Evolutionary conservation across 2,888 invertebrate genomes (phyloP), one percentile per base, ranked within the genome.

Genomic region (Thymelicus acteon): DNA sequence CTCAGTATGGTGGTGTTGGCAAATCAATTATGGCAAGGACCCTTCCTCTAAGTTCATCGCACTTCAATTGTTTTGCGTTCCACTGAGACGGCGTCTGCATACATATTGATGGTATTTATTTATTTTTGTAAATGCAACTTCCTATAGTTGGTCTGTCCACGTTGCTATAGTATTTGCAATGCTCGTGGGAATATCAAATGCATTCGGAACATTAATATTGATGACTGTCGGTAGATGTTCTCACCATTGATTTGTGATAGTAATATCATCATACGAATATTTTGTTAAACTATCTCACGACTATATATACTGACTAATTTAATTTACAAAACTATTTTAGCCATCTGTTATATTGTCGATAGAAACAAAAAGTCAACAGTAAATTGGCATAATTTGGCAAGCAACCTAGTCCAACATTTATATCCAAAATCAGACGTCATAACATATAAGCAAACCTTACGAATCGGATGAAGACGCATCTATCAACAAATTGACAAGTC

Each of bases 31-130:
- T 82, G 85, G 86, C 88, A 85, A 86, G 87, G 83, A 84, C 87
- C 69, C 87, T 90, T 88, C 87, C 88, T 86, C 78, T 74, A 83
- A 90, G 93, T 90, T 92, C 92, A 88, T 86, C 91, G 93, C 87
- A 83, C 92, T 79, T 73, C 75, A 77, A 86, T 84, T 88, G 88
- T 89, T 89, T 89, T 85, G 90, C 90, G 88, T 87, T 81, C 83
- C 80, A 81, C 76, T 73, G 80, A 81, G 82, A 87, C 89, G 82
- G 72, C 76, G 91, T 88, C 90, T 89, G 93, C 91, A 92, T 92
- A 86, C 82, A 87, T 87, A 92, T 87, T 66, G 65, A 31, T 60
- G 67, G 62, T 72, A 57, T 75, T 75, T 65, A 72, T 75, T 68
- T 39, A 63, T 52, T 71, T 73, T 69, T 72, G 68, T 69, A 67